Base-by-base conservation (phyloP, 2,113 vertebrate species). In the Sorex fumeus region DNA sequence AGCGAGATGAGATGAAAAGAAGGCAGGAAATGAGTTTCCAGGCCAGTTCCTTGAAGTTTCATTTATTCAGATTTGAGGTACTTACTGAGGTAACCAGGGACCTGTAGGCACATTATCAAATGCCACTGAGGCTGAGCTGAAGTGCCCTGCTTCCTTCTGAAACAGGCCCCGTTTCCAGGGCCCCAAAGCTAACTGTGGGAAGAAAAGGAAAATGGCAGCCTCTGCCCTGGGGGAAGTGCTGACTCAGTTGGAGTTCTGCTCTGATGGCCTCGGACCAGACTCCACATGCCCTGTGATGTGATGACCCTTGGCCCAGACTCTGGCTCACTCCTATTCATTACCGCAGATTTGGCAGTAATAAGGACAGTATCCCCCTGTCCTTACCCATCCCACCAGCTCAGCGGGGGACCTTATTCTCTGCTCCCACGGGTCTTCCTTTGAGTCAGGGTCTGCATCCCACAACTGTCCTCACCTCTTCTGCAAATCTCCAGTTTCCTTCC, bases 91-190 rank as follows among this genome's bases (percentile, higher is more conserved):
- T 32, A 88, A 85, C 84, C 3, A 67, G 43, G n/a, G 30, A 71
- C 8, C 57, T 89, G 45, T 47, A 64, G 66, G 23, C 71, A 34
- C 57, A 79, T 80, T 69, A 80, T 60, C 40, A 79, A 86, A 50
- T 90, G 53, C 70, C 67, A 36, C 75, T 60, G 76, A 93, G 70
- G n/a, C 60, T 40, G 64, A 13, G 71, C 40, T 75, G 60, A 82
- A 83, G 84, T 34, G 19, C 28, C 67, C 36, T 69, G 32, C 25
- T 92, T 87, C 72, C 25, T 81, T 88, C 47, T 84, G 60, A 86
- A 90, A 40, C 64, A 93, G 74, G 36, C n/a, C n/a, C 57, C n/a
- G 23, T n/a, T 10, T 83, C 40, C 25, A 3, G 53, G 70, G 30
- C 27, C 69, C 90, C 57, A 69, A 67, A 90, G 40, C 45, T 72